Evolutionary conservation across 2,888 invertebrate species (phyloP).

Genomic region (Torymus auratus): DNA sequence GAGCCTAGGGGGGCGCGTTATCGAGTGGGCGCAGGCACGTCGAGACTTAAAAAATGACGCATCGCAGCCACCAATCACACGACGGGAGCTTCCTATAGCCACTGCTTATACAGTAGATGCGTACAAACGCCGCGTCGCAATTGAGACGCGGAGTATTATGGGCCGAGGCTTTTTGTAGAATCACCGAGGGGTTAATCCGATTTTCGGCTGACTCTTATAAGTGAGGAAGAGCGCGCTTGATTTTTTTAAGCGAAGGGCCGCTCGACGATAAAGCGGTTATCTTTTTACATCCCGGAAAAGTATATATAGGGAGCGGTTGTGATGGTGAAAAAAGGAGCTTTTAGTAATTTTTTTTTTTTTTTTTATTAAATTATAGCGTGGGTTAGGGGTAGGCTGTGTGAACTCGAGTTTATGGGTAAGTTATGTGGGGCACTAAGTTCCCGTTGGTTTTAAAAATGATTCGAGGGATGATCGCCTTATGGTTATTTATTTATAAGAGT

Average conservation of each 20-base stretch:
- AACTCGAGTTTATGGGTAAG: not conserved
- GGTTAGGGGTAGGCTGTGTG: not conserved
- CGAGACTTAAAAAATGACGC: constrained; percentile 73
- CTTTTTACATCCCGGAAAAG: constrained; percentile 19
- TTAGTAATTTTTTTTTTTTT: constrained; percentile 18
- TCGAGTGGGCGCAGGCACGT: constrained; percentile 67
- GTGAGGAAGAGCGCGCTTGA: not conserved
- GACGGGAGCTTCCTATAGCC: constrained; percentile 63
- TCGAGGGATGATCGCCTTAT: too few species aligned
- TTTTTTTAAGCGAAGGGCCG: constrained; percentile 1
- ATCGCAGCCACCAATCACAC: constrained; percentile 72
- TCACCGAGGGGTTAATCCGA: constrained; percentile 51
- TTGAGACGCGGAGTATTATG: constrained; percentile 62
- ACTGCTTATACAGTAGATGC: not conserved
- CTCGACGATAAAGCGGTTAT: constrained; percentile 47
- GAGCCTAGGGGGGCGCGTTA: constrained; percentile 62
- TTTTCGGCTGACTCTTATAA: constrained; percentile 25
- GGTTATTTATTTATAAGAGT: too few species aligned
- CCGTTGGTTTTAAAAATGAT: too few species aligned
- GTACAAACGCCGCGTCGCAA: constrained; percentile 60
- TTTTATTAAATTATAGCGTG: constrained; percentile 32
- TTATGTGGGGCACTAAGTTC: too few species aligned
- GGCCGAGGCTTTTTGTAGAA: constrained; percentile 13
- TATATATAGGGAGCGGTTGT: not conserved
- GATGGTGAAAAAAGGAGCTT: constrained; percentile 21